Evolutionary conservation across 2,797 vertebrate genomes (phyloP), one percentile per base, ranked within the genome.

Genomic region (Gymnoscopelus braueri): DNA sequence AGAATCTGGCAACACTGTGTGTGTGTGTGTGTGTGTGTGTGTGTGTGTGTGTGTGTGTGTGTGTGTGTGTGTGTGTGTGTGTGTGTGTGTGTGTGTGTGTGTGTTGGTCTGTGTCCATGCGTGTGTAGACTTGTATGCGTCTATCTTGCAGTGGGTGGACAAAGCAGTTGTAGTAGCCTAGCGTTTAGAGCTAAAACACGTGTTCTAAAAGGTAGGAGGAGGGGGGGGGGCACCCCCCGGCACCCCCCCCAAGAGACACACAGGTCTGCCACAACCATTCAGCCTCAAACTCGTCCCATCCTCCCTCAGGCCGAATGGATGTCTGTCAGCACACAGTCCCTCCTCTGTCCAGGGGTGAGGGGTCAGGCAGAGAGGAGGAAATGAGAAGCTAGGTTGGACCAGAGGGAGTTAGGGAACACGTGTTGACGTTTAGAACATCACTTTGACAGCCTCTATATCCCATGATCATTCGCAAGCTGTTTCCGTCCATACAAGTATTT

Each of bases 211-310:
- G 39, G 8, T 44, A 7, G 39, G 8, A 5, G 5, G 32, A 1
- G 32, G 32, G 5, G 39, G 8, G 39, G 39, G 39, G 39, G 2
- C 9, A 44, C 39, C 39, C 39, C 19, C 19, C 19, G 19, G 19
- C 19, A 19, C 8, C 1, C 39, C 39, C 39, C 78, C 57, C 60
- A 58, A 3, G 62, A 79, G 56, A 82, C 55, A 49, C 61, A 77
- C 69, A 81, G 79, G 88, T 89, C 86, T 88, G 87, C 72, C 65
- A 71, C 75, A 84, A 59, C 65, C 74, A 0, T 88, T 81, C 60
- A 77, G 67, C 72, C 61, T 23, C 62, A 15, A 15, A 15, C 51
- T 47, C 15, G 63, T 48, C 71, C 74, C 64, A 54, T 71, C 60
- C 72, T 84, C 73, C 78, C 61, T 72, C 13, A 63, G 73, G 75